Evolutionary conservation across 2,113 vertebrate genomes (phyloP).

Genomic region (Tympanuchus pallidicinctus): DNA sequence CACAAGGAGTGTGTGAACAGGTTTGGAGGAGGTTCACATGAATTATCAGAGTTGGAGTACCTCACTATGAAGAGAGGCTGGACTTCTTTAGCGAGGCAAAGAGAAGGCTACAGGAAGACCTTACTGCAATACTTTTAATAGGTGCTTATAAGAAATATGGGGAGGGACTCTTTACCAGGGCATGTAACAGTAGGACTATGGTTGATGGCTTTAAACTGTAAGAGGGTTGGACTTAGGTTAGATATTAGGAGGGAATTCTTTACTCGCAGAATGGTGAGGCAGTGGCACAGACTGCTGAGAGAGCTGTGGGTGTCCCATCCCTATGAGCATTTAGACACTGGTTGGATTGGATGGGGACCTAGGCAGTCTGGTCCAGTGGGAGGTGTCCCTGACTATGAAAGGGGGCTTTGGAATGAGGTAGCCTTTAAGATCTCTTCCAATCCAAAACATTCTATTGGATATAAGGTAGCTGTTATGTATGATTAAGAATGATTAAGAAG

Average conservation of each 20-base stretch:
- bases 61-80: not conserved
- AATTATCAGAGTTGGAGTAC: not conserved
- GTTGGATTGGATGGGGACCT: not conserved
- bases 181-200: not conserved
- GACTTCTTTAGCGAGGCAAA: not conserved
- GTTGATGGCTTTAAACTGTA: not conserved
- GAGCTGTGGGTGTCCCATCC: not conserved
- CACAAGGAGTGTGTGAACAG: not conserved
- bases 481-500: no score
- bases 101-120: not conserved
- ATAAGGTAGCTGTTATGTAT: not conserved
- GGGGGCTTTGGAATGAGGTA: not conserved
- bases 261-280: not conserved
- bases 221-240: not conserved
- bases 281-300: not conserved
- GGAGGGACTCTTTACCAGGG: not conserved
- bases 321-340: not conserved
- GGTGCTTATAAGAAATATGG: not conserved
- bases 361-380: not conserved
- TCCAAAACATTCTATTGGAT: not conserved
- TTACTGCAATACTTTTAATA: not conserved
- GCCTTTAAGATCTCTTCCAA: not conserved
- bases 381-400: not conserved
- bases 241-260: not conserved
- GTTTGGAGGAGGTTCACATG: not conserved